Evolutionary conservation across 2,888 invertebrate species (phyloP).

Genomic region (Xestia rhomboidea): DNA sequence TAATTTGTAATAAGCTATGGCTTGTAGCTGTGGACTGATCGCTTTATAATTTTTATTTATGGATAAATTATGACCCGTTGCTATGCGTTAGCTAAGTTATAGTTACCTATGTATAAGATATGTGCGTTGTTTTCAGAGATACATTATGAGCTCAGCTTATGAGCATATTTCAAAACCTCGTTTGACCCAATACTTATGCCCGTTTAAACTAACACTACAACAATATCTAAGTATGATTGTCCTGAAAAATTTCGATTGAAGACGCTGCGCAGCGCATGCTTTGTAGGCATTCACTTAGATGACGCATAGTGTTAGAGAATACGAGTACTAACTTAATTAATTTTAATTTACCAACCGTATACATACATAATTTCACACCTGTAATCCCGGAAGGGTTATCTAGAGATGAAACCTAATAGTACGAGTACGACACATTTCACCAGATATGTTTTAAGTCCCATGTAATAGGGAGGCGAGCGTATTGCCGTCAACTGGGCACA

Average conservation of each 20-base stretch:
- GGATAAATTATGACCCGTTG: constrained; percentile 19
- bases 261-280: not conserved
- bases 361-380: too few relatives aligned
- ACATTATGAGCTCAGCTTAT: not conserved
- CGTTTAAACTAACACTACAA: not conserved
- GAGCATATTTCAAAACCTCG: not conserved
- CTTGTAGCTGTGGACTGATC: constrained; percentile 49
- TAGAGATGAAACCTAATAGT: too few relatives aligned
- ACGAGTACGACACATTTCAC: too few relatives aligned
- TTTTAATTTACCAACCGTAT: too few relatives aligned
- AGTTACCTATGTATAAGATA: not conserved
- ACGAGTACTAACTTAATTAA: too few relatives aligned
- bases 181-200: not conserved
- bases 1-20: constrained; percentile 62
- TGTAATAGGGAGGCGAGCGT: too few relatives aligned
- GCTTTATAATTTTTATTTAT: constrained; percentile 52
- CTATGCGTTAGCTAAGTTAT: not conserved
- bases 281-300: not conserved
- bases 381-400: too few relatives aligned
- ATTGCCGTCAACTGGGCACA: too few relatives aligned
- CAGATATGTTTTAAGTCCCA: too few relatives aligned
- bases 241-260: not conserved
- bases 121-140: not conserved
- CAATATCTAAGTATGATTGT: not conserved
- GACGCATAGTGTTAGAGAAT: not conserved